Evolutionary conservation across 2,888 invertebrate genomes (phyloP), one percentile per base, ranked within the genome.

Genomic region (Mesodorylaimus sp.): DNA sequence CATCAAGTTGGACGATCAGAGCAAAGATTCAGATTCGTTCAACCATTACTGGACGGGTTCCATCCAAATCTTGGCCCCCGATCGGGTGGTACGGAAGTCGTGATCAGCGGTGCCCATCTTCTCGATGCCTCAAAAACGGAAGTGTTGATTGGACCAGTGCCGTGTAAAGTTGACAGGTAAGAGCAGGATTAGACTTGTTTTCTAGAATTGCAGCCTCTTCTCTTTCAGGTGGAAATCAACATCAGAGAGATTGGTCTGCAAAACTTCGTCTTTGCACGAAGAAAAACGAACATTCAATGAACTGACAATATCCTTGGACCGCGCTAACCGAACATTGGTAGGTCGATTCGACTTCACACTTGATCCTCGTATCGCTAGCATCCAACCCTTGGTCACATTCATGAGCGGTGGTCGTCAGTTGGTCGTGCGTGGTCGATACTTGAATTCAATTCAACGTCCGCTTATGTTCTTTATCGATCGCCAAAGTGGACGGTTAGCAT

Each of bases 71-170:
- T 83, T 56, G 95, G 95, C 0, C 95, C 95, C 0, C 79, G 83
- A 60, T 84, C 89, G 51, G 97, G 97, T n/a, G 95, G 95, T 2
- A 93, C 95, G 0, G 80, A 83, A 60, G 71, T 95, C 54, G 86
- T 86, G 5, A 80, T 97, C 58, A 81, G 81, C 54, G 97, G 97
- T 5, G 79, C 81, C 63, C 82, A 85, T 71, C 73, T 97, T 45
- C 87, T 93, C 65, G 87, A 89, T 60, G 95, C 95, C 19, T 84
- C 85, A 50, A 78, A 78, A 57, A 81, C 87, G 52, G 78, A 78
- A 16, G 85, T 86, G 37, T 61, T 55, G 42, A 56, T 70, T 19
- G 69, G 69, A 53, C 81, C 83, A 58, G 73, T 85, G 51, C 78
- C 82, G 19, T 91, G 91, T 66, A 75, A 77, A 59, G 84, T 91